phyloP scores from a whole-genome alignment of 2,113 vertebrate genomes.

The Vulpes vulpes region DNA sequence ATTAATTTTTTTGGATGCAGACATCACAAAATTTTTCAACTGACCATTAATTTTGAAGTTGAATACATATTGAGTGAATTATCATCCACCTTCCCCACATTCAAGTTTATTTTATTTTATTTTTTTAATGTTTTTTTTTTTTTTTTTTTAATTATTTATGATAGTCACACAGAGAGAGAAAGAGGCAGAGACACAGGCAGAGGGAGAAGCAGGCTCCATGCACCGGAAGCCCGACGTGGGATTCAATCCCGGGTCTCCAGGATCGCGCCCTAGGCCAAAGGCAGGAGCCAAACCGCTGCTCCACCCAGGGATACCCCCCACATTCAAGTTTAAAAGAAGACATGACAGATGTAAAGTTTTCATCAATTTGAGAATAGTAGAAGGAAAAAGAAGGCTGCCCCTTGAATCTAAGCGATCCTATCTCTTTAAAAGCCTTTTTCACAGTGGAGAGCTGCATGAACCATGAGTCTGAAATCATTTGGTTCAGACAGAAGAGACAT shows the following conservation, averaged over 20 bases:
- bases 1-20: background rate
- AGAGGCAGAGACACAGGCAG: too few relatives aligned
- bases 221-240: too few relatives aligned
- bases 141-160: too few relatives aligned
- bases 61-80: constrained; percentile 29
- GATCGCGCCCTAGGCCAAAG: too few relatives aligned
- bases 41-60: constrained; percentile 48
- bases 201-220: too few relatives aligned
- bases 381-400: constrained; percentile 27
- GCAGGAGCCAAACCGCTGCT: too few relatives aligned
- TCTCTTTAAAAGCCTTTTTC: constrained; percentile 17
- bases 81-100: background rate
- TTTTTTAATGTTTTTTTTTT: too few relatives aligned
- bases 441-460: background rate
- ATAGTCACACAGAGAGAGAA: too few relatives aligned
- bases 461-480: constrained; percentile 30
- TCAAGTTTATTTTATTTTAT: too few relatives aligned
- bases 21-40: constrained; percentile 42
- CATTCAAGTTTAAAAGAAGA: constrained; percentile 26
- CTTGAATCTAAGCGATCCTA: background rate
- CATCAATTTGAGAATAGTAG: constrained; percentile 18
- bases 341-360: constrained; percentile 38
- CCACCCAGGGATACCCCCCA: too few relatives aligned
- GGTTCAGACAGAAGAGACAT: background rate
- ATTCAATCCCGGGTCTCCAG: too few relatives aligned